phyloP scores from a whole-genome alignment of 2,888 invertebrate species.

The Xestia ashworthii region DNA sequence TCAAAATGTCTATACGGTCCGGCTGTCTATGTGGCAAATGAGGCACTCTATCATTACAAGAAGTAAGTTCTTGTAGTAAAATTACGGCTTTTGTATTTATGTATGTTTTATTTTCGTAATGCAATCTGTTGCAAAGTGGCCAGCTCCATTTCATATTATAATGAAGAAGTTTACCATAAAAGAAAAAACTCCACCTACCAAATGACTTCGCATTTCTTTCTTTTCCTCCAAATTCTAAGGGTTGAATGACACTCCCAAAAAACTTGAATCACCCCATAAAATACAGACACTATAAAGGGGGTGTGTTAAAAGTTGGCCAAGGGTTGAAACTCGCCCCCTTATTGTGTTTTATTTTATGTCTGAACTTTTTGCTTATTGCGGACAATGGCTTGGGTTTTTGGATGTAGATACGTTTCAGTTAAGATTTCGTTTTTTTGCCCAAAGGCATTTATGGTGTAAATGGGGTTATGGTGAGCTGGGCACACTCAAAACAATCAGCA shows the following conservation, averaged over 20 bases:
- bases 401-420: slow-evolving; percentile 14
- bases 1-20: no score
- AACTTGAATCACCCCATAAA: slow-evolving; percentile 57
- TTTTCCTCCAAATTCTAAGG: slow-evolving; percentile 22
- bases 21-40: no score
- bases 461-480: not conserved
- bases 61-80: not conserved
- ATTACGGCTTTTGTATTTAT: not conserved
- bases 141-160: not conserved
- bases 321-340: slow-evolving; percentile 47
- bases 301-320: slow-evolving; percentile 59
- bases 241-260: slow-evolving; percentile 52
- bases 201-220: slow-evolving; percentile 49
- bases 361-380: slow-evolving; percentile 55
- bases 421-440: slow-evolving; percentile 14
- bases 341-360: slow-evolving; percentile 65
- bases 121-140: not conserved
- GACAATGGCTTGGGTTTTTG: slow-evolving; percentile 21
- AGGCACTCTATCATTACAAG: no score
- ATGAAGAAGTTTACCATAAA: slow-evolving; percentile 13
- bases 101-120: not conserved
- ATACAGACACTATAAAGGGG: slow-evolving; percentile 57
- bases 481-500: not conserved
- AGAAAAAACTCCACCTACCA: not conserved
- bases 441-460: not conserved